A percentile compares a stretch with the other conserved stretches of the same genome.
Conservation (phyloP, 2,113 vertebrate species). For the Notiomystis cincta region DNA sequence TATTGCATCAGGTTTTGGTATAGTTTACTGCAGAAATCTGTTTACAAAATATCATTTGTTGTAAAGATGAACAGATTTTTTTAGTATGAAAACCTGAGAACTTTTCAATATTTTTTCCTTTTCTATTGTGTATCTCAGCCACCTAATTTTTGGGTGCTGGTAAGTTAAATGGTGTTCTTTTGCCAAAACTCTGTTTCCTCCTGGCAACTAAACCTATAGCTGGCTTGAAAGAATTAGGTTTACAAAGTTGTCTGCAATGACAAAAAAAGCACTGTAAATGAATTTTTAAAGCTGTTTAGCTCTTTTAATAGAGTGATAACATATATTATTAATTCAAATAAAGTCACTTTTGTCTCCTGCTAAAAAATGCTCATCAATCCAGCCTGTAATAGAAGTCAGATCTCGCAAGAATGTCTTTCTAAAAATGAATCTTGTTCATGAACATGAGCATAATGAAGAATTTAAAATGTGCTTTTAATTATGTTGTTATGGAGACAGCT, state of each 20-base stretch:
- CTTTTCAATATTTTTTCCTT: background rate
- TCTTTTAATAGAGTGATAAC: background rate
- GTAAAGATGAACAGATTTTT: background rate
- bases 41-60: rapidly evolving
- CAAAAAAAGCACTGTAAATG: background rate
- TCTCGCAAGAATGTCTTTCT: background rate
- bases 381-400: background rate
- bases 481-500: background rate
- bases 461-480: background rate
- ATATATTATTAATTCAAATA: background rate
- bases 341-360: background rate
- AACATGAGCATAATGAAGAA: background rate
- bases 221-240: background rate
- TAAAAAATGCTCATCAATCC: background rate
- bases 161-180: background rate
- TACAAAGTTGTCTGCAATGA: background rate
- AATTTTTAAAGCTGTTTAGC: background rate
- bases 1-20: background rate
- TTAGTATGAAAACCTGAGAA: background rate
- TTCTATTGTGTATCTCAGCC: background rate
- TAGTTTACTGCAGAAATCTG: background rate
- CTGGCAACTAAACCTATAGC: rapidly evolving
- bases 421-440: background rate
- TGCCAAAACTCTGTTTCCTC: background rate
- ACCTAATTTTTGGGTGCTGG: background rate